These are phyloP conservation scores for Sorex fumeus DNA, from an alignment of 2,113 vertebrate species.

Conservation along the genomic window DNA sequence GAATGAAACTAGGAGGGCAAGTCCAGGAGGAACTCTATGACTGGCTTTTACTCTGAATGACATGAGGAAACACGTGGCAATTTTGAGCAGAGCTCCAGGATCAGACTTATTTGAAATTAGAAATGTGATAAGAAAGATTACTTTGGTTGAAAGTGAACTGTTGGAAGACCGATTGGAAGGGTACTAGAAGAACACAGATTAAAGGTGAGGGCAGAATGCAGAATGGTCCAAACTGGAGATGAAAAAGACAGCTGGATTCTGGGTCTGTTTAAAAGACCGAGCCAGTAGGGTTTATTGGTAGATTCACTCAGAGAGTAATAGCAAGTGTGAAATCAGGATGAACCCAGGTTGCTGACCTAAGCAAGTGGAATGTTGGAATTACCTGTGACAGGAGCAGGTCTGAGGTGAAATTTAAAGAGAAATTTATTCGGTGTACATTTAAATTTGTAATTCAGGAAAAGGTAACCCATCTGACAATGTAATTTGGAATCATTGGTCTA, in stretches of 20 bases:
- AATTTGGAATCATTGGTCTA: neutral
- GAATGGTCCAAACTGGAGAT: neutral
- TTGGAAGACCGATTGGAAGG: neutral
- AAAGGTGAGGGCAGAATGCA: neutral
- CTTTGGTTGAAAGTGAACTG: neutral
- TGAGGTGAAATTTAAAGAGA: neutral
- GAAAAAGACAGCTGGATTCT: neutral
- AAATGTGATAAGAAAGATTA: neutral
- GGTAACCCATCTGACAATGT: neutral
- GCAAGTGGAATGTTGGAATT: neutral
- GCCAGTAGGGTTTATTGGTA: neutral
- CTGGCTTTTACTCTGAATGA: neutral
- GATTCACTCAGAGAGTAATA: neutral
- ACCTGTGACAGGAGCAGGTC: neutral
- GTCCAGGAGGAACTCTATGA: neutral
- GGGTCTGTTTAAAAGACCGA: neutral
- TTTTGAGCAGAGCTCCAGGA: neutral
- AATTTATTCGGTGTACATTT: neutral
- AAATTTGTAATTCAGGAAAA: neutral
- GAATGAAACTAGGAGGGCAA: neutral
- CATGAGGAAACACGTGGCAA: neutral
- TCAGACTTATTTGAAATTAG: constrained; percentile 4
- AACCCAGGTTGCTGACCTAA: neutral
- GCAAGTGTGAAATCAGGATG: neutral
- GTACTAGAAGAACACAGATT: neutral